Evolutionary conservation across 2,113 vertebrate genomes (phyloP).

Genomic region (Euleptes europaea): DNA sequence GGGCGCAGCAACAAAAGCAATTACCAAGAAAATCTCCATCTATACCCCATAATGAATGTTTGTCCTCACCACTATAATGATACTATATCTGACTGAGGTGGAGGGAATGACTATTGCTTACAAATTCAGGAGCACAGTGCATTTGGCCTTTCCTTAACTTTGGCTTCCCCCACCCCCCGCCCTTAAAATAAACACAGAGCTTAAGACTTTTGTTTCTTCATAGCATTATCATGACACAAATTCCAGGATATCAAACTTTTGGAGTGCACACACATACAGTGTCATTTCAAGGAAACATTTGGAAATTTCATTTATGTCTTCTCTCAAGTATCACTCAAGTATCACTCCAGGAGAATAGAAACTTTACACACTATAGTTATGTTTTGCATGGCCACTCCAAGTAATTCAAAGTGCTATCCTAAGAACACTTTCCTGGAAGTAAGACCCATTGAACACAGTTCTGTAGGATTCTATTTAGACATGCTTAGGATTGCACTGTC

Average conservation of each 20-base stretch:
- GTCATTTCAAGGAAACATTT: background rate
- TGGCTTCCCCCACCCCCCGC: background rate
- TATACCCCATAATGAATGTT: background rate
- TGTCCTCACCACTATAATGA: background rate
- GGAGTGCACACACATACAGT: conserved; percentile 5
- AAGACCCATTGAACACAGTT: too few species aligned
- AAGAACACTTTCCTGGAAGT: too few species aligned
- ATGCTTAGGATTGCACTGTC: too few species aligned
- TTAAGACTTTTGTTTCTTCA: background rate
- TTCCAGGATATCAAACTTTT: conserved; percentile 3
- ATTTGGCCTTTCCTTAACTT: background rate
- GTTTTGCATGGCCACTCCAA: background rate
- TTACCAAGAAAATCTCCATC: background rate
- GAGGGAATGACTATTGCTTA: background rate
- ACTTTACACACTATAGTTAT: too few species aligned
- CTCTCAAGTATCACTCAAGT: background rate
- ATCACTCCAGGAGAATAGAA: too few species aligned
- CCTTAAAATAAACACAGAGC: conserved; percentile 2
- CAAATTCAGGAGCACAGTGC: background rate
- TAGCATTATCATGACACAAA: background rate
- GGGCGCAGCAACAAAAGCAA: background rate
- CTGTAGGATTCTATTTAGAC: too few species aligned
- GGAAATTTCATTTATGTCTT: conserved; percentile 16
- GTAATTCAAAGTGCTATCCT: too few species aligned
- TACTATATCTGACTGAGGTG: background rate